A percentile compares a stretch with the other conserved stretches of the same genome.
Conservation (phyloP, 2,888 invertebrate genomes). For the Heliconius charithonia region DNA sequence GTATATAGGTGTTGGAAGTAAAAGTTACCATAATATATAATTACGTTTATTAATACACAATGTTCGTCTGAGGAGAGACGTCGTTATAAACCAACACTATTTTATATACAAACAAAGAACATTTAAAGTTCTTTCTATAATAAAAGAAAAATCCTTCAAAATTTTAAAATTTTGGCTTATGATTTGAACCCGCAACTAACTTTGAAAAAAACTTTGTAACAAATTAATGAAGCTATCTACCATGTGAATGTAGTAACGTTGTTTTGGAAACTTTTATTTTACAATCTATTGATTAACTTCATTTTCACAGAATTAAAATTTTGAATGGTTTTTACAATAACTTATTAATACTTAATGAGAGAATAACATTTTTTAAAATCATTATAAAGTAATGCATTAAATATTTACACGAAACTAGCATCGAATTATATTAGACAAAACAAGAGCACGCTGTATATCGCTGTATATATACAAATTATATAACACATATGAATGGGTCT, state of each 20-base stretch:
- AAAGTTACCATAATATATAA: constrained; percentile 31
- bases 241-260: not conserved
- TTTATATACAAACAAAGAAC: constrained; percentile 34
- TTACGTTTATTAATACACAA: constrained; percentile 51
- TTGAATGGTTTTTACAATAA: constrained; percentile 6
- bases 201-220: not conserved
- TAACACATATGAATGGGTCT: too few relatives aligned
- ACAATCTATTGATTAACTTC: not conserved
- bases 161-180: not conserved
- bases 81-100: constrained; percentile 19
- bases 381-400: not conserved
- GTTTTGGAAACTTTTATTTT: not conserved
- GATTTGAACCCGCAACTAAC: not conserved
- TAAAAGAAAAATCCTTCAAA: constrained; percentile 5
- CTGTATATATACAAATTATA: too few relatives aligned
- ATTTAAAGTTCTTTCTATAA: not conserved
- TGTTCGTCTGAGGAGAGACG: constrained; percentile 43
- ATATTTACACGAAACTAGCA: not conserved
- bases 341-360: constrained; percentile 5
- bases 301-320: not conserved
- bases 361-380: not conserved
- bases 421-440: constrained; percentile 13
- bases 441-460: not conserved
- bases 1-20: not conserved
- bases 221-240: not conserved